These are phyloP conservation scores for Synanceia verrucosa DNA, from an alignment of 2,797 vertebrate genomes.

Conservation along the genomic window DNA sequence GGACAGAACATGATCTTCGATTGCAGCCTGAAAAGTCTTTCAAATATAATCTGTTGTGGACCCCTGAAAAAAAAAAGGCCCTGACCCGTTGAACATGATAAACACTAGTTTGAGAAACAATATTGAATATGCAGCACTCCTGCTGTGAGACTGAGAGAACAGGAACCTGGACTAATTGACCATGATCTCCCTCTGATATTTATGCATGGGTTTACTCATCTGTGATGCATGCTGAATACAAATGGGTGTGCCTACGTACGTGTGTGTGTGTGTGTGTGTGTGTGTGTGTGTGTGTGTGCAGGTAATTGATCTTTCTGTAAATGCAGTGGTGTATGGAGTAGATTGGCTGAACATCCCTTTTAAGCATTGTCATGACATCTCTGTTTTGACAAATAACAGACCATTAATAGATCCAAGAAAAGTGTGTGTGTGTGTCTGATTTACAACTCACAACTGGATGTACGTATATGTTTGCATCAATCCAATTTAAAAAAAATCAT, in stretches of 20 bases:
- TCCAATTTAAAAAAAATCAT: not conserved
- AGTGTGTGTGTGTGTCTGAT: not conserved
- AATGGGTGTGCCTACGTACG: not conserved
- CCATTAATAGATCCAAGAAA: constrained; percentile 14
- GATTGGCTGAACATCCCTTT: constrained; percentile 61
- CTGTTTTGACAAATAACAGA: not conserved
- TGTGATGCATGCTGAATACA: constrained; percentile 47
- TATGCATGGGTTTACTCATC: constrained; percentile 51
- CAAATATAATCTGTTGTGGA: constrained; percentile 13
- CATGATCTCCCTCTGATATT: constrained; percentile 18
- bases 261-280: not conserved
- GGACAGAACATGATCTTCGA: constrained; percentile 1
- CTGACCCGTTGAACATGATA: not conserved
- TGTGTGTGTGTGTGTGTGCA: not conserved
- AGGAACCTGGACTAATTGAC: constrained; percentile 33
- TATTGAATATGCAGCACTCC: not conserved
- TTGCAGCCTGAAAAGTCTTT: constrained; percentile 10
- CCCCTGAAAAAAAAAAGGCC: not conserved
- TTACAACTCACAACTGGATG: too few species aligned
- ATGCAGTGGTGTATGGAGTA: constrained; percentile 5
- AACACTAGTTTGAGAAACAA: constrained; percentile 12
- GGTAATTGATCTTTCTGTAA: constrained; percentile 13
- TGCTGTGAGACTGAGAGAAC: constrained; percentile 24
- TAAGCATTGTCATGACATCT: constrained; percentile 25
- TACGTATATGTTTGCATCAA: too few species aligned